phyloP scores from a whole-genome alignment of 2,797 vertebrate species.

The Eulemur rubriventer region DNA sequence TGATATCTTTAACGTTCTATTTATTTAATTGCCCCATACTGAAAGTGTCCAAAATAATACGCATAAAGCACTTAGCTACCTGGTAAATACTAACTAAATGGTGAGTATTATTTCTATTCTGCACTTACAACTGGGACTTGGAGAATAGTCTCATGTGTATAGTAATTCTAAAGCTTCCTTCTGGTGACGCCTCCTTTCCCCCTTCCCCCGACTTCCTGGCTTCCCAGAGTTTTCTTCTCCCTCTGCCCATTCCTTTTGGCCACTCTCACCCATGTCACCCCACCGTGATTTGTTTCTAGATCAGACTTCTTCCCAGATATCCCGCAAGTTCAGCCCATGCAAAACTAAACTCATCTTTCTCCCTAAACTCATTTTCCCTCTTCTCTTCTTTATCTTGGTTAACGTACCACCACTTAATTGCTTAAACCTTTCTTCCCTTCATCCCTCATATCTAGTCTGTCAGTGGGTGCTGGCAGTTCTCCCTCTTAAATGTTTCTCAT shows the following conservation, averaged over 20 bases:
- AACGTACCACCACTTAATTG: fast-evolving
- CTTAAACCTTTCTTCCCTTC: neutral
- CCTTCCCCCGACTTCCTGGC: neutral
- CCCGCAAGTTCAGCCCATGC: neutral
- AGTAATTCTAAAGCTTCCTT: neutral
- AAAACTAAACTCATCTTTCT: neutral
- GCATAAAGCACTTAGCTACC: neutral
- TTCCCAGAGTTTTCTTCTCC: neutral
- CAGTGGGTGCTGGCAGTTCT: neutral
- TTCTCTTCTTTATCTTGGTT: neutral
- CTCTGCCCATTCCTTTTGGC: neutral
- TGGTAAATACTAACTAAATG: no score
- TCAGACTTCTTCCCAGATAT: neutral
- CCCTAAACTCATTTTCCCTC: neutral
- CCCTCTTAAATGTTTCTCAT: neutral
- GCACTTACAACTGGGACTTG: neutral
- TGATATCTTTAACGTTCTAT: fast-evolving
- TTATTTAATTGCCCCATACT: neutral
- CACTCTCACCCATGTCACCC: fast-evolving
- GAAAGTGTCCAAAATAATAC: neutral
- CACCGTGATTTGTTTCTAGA: neutral
- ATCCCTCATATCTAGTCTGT: neutral
- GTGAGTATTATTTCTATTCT: neutral
- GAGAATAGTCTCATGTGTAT: fast-evolving
- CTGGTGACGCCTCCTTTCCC: neutral